Base-by-base conservation (phyloP, 2,888 invertebrate genomes). In the Leucozona laternaria region DNA sequence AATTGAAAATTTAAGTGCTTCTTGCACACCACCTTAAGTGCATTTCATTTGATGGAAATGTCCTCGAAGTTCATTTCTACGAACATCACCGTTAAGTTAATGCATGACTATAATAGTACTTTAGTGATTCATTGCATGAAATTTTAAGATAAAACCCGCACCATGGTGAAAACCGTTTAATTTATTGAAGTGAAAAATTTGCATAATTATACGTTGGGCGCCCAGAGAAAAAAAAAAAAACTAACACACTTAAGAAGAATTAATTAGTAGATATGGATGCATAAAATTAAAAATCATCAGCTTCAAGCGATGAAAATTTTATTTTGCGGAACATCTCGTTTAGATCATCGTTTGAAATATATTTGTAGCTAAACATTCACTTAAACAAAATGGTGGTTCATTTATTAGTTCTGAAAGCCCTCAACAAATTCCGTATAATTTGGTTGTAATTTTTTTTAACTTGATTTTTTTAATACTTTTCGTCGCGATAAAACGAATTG, bases 121-220 rank as follows among this genome's bases (percentile, higher is more conserved):
- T 40, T 20, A 37, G 6, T 62, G 22, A 43, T 11, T 43, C 28
- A 62, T 62, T 25, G 28, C 43, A 43, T 4, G 60, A 28, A 7
- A n/a, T 8, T 3, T 57, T 31, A 10, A 57, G 11, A 31, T 57
- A 8, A 20, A 37, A 34, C 7, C 22, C n/a, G n/a, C n/a, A n/a
- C n/a, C 15, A 45, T 7, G 20, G 22, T 58, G 20, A 13, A 58
- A 58, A 20, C 0, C 13, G 20, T 58, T 58, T 58, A 37, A 17
- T 22, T 58, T 37, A 58, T 22, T 58, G 13, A 6, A 37, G 58
- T 58, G 7, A 11, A 37, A 37, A 58, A 58, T 58, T 58, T 58
- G 37, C 58, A 58, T 37, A 7, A 57, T 15, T n/a, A 28, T 37
- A 22, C 7, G 13, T 34, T 58, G 13, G 22, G 58, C 15, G 20